Percentiles rank a stretch among this genome's conserved stretches.
Conservation (phyloP, 2,113 vertebrate species). For the Platichthys flesus region DNA sequence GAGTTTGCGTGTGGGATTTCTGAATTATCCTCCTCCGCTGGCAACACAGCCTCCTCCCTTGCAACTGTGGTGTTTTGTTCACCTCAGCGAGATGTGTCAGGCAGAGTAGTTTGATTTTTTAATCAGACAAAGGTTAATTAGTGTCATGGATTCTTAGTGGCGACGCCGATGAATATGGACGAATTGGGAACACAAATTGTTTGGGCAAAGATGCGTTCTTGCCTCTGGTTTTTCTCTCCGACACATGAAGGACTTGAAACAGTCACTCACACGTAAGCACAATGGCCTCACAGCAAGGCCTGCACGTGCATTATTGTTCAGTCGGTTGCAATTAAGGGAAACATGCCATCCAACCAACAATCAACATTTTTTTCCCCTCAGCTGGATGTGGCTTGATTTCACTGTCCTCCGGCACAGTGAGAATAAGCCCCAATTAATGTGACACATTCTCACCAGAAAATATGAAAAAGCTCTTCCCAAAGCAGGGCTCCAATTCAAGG, state of each 20-base stretch:
- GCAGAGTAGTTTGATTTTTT: background rate
- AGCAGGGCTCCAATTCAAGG: slow-evolving; percentile 56
- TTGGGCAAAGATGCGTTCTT: background rate
- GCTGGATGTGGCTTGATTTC: slow-evolving; percentile 58
- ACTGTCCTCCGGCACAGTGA: slow-evolving; percentile 53
- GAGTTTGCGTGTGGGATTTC: slow-evolving; percentile 32
- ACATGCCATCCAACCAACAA: slow-evolving; percentile 61
- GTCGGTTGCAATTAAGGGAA: slow-evolving; percentile 76
- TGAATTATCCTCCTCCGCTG: slow-evolving; percentile 41
- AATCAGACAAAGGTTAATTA: background rate
- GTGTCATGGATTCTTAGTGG: background rate
- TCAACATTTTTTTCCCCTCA: slow-evolving; percentile 39
- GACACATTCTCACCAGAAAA: slow-evolving; percentile 64
- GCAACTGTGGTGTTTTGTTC: slow-evolving; percentile 31
- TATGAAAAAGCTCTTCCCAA: slow-evolving; percentile 55
- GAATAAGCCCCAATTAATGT: slow-evolving; percentile 70
- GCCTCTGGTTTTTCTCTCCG: slow-evolving; percentile 15
- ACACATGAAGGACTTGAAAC: slow-evolving; percentile 14
- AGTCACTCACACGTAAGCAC: slow-evolving; percentile 15
- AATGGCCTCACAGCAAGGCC: slow-evolving; percentile 11
- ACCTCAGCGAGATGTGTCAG: background rate
- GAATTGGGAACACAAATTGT: background rate
- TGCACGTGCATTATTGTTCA: slow-evolving; percentile 59
- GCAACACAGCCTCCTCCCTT: slow-evolving; percentile 27
- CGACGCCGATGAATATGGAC: background rate